Evolutionary conservation across 2,888 invertebrate genomes (phyloP), one percentile per base, ranked within the genome.

Genomic region (Myopa tessellatipennis): DNA sequence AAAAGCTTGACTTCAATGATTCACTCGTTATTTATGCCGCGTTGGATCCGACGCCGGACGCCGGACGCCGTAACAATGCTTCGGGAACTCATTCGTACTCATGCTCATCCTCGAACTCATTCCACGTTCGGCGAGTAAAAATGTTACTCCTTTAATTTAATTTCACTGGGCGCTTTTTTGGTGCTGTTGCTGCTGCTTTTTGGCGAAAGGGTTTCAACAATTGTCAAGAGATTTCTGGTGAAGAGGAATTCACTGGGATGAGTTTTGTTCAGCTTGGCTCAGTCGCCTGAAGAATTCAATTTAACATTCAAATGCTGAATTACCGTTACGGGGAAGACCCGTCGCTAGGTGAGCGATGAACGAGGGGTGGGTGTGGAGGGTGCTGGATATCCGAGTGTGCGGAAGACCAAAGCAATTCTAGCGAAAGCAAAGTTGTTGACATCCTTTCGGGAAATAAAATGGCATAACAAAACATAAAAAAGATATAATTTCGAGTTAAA

Each of bases 241-340:
- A 50, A 18, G 26, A 69, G 50, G 52, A 16, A 50, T 12, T 45
- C 63, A 36, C 34, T 63, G 63, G 26, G 36, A 14, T 36, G 63
- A 63, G 26, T 69, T 45, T 10, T 10, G 45, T 45, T 50, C 34
- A 50, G 18, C 50, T 69, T 69, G 69, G 6, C 45, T 6, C 45
- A 69, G 52, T 52, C 69, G 50, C 18, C 18, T 69, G 69, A 69
- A 69, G 50, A 69, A 72, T 58, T 72, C 71, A n/a, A 60, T 58
- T 60, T 58, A 60, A 34, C 38, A 72, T 72, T 72, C 71, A 72
- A 58, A 60, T 72, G n/a, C 60, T 72, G 18, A 72, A 72, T 72
- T 58, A 60, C 45, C 40, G 50, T 50, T 16, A 45, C 36, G 38
- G 40, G 45, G 18, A 52, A 18, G 26, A 69, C n/a, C 1, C 26